These are phyloP conservation scores for Hestina assimilis DNA, from an alignment of 1,140 invertebrate species.

Conservation along the genomic window DNA sequence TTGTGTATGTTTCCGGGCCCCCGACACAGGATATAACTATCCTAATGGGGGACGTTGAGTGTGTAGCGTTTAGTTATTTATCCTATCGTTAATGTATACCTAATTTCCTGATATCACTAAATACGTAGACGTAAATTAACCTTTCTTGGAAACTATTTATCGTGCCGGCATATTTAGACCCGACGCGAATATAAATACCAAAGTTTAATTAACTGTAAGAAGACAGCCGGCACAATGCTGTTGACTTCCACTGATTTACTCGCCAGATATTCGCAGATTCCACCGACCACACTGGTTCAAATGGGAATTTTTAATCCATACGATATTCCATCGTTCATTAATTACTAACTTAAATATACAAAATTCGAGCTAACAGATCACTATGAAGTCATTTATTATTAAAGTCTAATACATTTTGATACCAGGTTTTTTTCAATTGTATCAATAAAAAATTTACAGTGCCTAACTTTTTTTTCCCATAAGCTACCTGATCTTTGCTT, in stretches of 20 bases:
- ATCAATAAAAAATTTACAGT: no score
- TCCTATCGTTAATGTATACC: not conserved
- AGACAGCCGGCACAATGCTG: conserved; percentile 32
- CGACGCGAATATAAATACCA: conserved; percentile 26
- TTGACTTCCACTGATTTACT: conserved; percentile 37
- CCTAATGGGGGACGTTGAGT: no score
- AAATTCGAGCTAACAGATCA: no score
- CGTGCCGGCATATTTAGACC: conserved; percentile 19
- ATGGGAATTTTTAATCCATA: conserved; percentile 5
- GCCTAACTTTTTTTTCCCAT: no score
- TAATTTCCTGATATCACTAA: not conserved
- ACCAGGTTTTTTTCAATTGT: no score
- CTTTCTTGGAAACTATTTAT: conserved; percentile 18
- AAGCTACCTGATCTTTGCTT: no score
- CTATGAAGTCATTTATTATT: no score
- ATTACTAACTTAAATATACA: not conserved
- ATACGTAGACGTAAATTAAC: conserved; percentile 9
- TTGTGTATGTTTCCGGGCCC: no score
- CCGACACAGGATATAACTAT: no score
- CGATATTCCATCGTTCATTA: not conserved
- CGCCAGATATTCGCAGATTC: conserved; percentile 44
- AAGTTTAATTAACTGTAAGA: conserved; percentile 43
- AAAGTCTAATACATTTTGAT: no score
- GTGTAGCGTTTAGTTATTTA: no score
- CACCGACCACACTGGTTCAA: conserved; percentile 26